Evolutionary conservation across 2,113 vertebrate species (phyloP).

Genomic region (Gallinago paraguaiae): DNA sequence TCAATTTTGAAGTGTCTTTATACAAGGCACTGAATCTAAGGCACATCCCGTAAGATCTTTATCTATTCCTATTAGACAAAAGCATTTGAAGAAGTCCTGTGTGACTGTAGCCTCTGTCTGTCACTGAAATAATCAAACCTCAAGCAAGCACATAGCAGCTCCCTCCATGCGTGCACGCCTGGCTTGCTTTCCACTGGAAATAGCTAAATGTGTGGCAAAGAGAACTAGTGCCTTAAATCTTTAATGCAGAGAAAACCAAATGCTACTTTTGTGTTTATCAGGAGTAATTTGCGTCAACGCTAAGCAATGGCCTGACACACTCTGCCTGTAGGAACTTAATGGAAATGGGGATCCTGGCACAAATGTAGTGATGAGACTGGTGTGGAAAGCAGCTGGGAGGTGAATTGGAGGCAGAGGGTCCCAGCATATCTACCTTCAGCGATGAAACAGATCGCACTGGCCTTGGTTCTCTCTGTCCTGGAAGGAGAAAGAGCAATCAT

Average conservation of each 20-base stretch:
- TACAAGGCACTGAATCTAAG: neutral
- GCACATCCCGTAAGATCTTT: neutral
- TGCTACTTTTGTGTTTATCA: neutral
- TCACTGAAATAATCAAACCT: too few species aligned
- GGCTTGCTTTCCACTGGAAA: neutral
- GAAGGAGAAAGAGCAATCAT: neutral
- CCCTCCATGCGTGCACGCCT: neutral
- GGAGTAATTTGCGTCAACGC: neutral
- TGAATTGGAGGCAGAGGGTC: neutral
- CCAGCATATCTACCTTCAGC: neutral
- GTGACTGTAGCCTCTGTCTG: neutral
- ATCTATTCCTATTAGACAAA: neutral
- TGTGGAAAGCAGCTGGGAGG: neutral
- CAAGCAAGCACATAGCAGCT: rapidly evolving
- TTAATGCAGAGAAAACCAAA: neutral
- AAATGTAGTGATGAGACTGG: neutral
- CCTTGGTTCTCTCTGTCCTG: neutral
- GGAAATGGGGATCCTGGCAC: neutral
- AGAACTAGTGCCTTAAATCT: neutral
- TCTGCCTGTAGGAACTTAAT: neutral
- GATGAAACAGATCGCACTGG: neutral
- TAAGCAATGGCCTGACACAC: neutral
- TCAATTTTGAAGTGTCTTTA: neutral
- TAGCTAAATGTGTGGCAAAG: rapidly evolving
- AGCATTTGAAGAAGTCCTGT: neutral